Evolutionary conservation across 2,888 invertebrate species (phyloP), one percentile per base, ranked within the genome.

Genomic region (Syrista parreyssii): DNA sequence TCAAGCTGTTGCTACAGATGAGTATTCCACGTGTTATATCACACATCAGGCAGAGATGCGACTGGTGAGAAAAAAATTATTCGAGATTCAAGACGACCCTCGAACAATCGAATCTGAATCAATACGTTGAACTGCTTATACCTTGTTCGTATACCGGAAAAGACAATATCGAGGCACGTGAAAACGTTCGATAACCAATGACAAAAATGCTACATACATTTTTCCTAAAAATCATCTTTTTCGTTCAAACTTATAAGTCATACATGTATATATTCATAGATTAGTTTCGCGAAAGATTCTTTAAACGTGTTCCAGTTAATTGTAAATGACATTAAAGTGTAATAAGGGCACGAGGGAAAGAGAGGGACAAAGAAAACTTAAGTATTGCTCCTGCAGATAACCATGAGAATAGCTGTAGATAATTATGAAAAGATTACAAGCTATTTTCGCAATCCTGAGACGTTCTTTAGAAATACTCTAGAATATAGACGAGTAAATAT

Each of bases 351-450:
- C 11, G 40, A 55, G 33, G 34, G n/a, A 36, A 40, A 36, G 23
- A 31, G n/a, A 11, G 34, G 9, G 34, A 34, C 11, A 35, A 12
- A 15, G 36, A 36, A 12, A 36, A 15, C 6, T 83, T 83, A 84
- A 86, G 86, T 84, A 85, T 87, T 83, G 84, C 83, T 87, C 83
- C 83, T 83, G 84, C 85, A 87, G 84, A 82, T 86, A 86, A 86
- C 84, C 86, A 86, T 86, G 86, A 83, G 83, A 85, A 86, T 83
- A 55, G 82, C 85, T 81, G 75, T 79, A 74, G 79, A 83, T 84
- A 86, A 86, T 87, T 85, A 84, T 84, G 83, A 85, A 87, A 86
- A 85, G 82, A 86, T 84, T 86, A 85, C 84, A 82, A 84, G 81
- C 79, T 80, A 78, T 55, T 55, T 15, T 74, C 68, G 33, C 68